Evolutionary conservation across 2,888 invertebrate species (phyloP).

Genomic region (Trissoscelio sp.): DNA sequence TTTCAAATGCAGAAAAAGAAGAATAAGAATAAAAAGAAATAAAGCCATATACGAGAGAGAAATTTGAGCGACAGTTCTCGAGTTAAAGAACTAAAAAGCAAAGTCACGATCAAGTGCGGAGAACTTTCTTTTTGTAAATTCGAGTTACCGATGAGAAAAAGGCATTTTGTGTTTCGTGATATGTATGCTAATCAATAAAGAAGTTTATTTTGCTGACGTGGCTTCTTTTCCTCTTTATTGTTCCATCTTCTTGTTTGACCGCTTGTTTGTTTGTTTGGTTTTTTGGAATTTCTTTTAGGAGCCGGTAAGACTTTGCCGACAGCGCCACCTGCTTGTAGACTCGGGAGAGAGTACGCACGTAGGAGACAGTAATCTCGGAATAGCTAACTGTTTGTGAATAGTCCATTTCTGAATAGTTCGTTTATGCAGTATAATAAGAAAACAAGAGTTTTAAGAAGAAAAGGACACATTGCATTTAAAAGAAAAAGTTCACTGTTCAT

Average conservation of each 20-base stretch:
- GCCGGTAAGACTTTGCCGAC: not conserved
- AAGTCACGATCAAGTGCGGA: slow-evolving; percentile 37
- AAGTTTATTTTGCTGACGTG: slow-evolving; percentile 64
- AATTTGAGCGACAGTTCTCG: slow-evolving; percentile 34
- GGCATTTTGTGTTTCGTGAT: slow-evolving; percentile 62
- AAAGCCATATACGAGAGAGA: slow-evolving; percentile 13
- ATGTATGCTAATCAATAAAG: slow-evolving; percentile 70
- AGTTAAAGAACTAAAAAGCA: not conserved
- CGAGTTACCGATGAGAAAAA: slow-evolving; percentile 50
- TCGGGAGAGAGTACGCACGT: slow-evolving; percentile 40
- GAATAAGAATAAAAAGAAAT: no score
- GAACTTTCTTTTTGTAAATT: slow-evolving; percentile 55
- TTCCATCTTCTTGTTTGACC: slow-evolving; percentile 57
- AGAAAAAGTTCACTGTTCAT: not conserved
- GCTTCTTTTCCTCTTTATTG: slow-evolving; percentile 50
- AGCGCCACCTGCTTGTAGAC: slow-evolving; percentile 11
- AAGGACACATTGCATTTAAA: slow-evolving; percentile 3
- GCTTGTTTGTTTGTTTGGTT: slow-evolving; percentile 40
- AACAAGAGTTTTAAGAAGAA: not conserved
- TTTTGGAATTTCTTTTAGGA: slow-evolving; percentile 56
- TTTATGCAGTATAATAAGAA: slow-evolving; percentile 13
- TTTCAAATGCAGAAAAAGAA: no score
- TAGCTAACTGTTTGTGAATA: slow-evolving; percentile 15
- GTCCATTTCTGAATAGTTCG: slow-evolving; percentile 8
- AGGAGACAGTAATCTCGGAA: slow-evolving; percentile 41